phyloP scores from a whole-genome alignment of 2,797 vertebrate genomes.

The Galagoides demidoff region DNA sequence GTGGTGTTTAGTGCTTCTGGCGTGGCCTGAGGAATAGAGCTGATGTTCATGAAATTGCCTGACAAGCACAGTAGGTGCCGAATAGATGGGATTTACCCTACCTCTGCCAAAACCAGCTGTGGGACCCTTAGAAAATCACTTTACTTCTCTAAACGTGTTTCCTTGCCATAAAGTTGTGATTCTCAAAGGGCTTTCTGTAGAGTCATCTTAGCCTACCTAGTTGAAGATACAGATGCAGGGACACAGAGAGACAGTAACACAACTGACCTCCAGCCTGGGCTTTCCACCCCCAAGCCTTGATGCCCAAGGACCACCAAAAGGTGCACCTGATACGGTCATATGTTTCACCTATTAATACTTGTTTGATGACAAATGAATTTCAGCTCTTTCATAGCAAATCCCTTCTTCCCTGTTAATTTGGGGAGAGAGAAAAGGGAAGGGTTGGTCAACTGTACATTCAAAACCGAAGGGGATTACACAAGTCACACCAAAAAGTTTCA shows the following conservation, averaged over 20 bases:
- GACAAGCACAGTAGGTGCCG: not conserved
- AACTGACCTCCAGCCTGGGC: not conserved
- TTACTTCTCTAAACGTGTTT: not conserved
- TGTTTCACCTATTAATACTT: not conserved
- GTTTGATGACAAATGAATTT: not conserved
- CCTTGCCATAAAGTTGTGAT: not conserved
- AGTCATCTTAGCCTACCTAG: not conserved
- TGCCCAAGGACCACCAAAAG: not conserved
- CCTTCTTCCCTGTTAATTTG: not conserved
- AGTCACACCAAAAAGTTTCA: conserved; percentile 4
- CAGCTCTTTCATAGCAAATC: not conserved
- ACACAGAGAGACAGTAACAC: not conserved
- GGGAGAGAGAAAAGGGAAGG: not conserved
- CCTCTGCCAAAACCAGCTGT: not conserved
- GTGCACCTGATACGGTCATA: not conserved
- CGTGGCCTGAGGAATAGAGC: not conserved
- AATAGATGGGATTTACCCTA: not conserved
- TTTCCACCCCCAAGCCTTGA: not conserved
- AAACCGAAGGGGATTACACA: not conserved
- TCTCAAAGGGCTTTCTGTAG: not conserved
- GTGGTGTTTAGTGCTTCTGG: not conserved
- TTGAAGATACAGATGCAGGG: not conserved
- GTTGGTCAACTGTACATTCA: not conserved
- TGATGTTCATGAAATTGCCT: not conserved
- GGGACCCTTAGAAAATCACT: not conserved